Conservation (phyloP, 2,797 vertebrate species). For the Pogonophryne albipinna region DNA sequence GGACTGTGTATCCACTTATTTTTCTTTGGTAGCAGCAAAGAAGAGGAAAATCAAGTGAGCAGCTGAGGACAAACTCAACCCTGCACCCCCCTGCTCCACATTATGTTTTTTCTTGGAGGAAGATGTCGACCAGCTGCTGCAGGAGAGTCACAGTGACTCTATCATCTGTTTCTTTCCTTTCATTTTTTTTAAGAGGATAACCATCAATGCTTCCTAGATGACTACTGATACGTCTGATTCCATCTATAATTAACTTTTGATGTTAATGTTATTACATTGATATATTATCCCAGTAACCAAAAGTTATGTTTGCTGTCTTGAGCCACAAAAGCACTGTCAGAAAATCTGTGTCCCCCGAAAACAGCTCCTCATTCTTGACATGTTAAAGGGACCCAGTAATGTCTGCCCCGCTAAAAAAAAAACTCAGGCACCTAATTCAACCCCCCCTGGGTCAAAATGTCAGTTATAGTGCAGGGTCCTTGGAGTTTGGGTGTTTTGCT, state of each 20-base stretch:
- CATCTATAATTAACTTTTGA: neutral
- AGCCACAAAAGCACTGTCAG: neutral
- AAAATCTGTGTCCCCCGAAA: neutral
- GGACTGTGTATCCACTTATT: conserved; percentile 1
- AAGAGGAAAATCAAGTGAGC: neutral
- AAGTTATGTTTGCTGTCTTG: neutral
- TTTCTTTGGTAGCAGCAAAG: conserved; percentile 12
- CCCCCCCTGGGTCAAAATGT: neutral
- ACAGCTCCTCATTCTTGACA: neutral
- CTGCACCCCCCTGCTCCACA: conserved; percentile 19
- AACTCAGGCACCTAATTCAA: neutral
- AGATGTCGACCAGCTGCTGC: conserved; percentile 6
- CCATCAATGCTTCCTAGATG: conserved; percentile 18
- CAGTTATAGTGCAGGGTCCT: neutral
- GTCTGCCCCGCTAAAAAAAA: neutral
- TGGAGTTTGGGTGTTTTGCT: neutral
- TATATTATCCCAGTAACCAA: neutral
- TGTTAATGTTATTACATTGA: neutral
- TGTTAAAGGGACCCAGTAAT: neutral
- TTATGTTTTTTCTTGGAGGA: conserved; percentile 12
- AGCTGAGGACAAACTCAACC: conserved; percentile 12
- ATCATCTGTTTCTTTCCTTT: neutral
- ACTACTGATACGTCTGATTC: neutral
- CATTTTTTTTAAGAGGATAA: neutral
- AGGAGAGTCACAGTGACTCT: neutral